Evolutionary conservation across 1,140 invertebrate species (phyloP).

Genomic region (Brachionus calyciflorus): DNA sequence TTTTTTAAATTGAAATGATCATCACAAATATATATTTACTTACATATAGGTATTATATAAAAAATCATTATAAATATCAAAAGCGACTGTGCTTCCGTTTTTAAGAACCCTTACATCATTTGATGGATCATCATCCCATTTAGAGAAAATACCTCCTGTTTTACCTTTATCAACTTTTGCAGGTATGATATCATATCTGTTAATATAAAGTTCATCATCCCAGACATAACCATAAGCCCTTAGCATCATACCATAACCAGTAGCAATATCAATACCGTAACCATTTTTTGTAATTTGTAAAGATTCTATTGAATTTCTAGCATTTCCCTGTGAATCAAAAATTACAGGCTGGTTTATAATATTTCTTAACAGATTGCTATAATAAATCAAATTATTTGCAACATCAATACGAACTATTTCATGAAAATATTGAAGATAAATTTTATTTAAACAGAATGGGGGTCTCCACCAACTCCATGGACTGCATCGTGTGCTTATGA

Average conservation of each 20-base stretch:
- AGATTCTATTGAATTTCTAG: not conserved
- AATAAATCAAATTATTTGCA: not conserved
- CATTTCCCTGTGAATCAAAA: not conserved
- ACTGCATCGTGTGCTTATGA: not conserved
- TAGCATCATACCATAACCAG: conserved; percentile 1
- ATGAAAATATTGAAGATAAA: conserved; percentile 12
- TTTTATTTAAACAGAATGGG: conserved; percentile 6
- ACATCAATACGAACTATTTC: not conserved
- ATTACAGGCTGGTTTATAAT: not conserved
- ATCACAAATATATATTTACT: no score
- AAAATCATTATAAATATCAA: not conserved
- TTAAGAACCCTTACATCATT: not conserved
- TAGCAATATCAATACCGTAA: not conserved
- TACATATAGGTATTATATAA: no score
- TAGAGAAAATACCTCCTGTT: not conserved
- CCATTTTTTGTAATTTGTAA: not conserved
- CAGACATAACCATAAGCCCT: conserved; percentile 14
- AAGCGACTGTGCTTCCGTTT: not conserved
- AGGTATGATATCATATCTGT: not conserved
- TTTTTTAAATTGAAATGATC: no score
- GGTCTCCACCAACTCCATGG: not conserved
- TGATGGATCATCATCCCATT: not conserved
- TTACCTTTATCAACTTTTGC: not conserved
- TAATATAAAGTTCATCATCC: not conserved
- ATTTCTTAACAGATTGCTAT: not conserved